These are phyloP conservation scores for Glyptemys insculpta DNA, from an alignment of 2,797 vertebrate species.

Conservation along the genomic window DNA sequence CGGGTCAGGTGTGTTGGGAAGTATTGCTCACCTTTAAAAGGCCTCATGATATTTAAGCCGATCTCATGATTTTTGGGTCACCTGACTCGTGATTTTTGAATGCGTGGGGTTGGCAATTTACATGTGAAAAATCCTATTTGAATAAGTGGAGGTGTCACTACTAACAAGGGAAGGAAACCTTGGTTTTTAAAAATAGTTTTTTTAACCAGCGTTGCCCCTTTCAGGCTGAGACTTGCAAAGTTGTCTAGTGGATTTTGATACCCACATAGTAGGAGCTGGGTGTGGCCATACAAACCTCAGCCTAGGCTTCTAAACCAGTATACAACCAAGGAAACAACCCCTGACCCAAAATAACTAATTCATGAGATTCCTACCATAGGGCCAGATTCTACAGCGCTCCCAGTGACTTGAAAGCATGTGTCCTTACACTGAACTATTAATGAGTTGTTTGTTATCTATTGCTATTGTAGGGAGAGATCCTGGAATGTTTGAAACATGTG, in stretches of 20 bases:
- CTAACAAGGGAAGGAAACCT: conserved; percentile 4
- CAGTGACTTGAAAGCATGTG: conserved; percentile 7
- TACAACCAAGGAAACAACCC: background rate
- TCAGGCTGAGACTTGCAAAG: background rate
- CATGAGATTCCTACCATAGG: background rate
- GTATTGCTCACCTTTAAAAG: background rate
- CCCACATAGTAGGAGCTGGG: background rate
- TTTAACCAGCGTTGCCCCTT: background rate
- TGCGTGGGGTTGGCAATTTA: background rate
- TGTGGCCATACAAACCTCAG: background rate
- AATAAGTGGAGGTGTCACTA: background rate
- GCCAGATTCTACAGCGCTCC: background rate
- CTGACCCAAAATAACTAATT: conserved; percentile 41
- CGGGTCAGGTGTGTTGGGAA: background rate
- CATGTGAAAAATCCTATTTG: background rate
- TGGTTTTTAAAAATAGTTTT: too few species aligned
- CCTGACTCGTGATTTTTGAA: background rate
- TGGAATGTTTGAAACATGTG: conserved; percentile 46
- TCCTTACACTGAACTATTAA: conserved; percentile 55
- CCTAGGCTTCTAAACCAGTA: background rate
- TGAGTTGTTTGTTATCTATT: conserved; percentile 56
- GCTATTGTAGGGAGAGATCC: background rate
- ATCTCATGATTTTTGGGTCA: background rate
- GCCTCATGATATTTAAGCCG: background rate
- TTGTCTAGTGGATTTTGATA: background rate